These are phyloP conservation scores for Trachelus troglodyta DNA, from an alignment of 2,888 invertebrate genomes.

Conservation along the genomic window DNA sequence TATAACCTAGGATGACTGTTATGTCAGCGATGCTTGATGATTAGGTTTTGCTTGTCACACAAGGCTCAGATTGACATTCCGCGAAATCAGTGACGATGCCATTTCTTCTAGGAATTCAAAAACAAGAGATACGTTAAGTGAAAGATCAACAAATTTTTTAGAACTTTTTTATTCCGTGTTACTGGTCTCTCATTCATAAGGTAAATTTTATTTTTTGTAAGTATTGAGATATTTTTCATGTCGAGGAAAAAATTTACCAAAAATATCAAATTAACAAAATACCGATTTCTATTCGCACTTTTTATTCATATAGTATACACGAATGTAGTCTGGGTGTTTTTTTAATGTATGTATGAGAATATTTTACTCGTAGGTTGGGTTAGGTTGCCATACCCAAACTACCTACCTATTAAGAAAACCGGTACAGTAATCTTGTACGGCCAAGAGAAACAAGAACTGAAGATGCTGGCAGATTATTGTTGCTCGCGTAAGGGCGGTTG, in stretches of 20 bases:
- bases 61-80: background rate
- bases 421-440: too few relatives aligned
- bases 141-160: background rate
- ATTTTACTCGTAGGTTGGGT: background rate
- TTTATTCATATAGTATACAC: conserved; percentile 32
- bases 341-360: background rate
- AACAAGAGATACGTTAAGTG: background rate
- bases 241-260: too few relatives aligned
- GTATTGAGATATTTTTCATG: too few relatives aligned
- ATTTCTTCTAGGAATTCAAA: background rate
- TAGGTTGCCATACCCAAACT: background rate
- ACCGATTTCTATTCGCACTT: background rate
- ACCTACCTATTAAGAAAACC: background rate
- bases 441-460: too few relatives aligned
- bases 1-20: background rate
- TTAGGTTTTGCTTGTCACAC: background rate
- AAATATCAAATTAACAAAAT: too few relatives aligned
- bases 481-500: conserved; percentile 21
- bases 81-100: background rate
- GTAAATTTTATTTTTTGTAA: too few relatives aligned
- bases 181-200: too few relatives aligned
- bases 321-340: conserved; percentile 2
- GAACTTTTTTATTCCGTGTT: too few relatives aligned
- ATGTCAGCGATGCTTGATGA: background rate
- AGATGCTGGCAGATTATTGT: conserved; percentile 10